Conservation (phyloP, 2,797 vertebrate species). For the Anas georgica region DNA sequence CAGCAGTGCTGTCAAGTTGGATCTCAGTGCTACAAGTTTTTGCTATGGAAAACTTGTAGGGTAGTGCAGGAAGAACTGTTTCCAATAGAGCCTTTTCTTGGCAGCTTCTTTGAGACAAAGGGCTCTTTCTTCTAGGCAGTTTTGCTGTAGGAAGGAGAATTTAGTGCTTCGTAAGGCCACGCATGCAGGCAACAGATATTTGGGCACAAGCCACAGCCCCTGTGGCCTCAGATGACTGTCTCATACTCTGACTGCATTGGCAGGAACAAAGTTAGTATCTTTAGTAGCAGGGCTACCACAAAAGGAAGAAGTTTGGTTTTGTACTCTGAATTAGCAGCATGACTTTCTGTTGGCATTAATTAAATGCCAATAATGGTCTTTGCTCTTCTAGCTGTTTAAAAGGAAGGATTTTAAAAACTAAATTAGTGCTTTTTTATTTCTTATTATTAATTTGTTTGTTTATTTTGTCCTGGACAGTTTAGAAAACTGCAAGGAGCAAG, state of each 20-base stretch:
- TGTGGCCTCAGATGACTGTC: not conserved
- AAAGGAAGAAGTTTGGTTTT: not conserved
- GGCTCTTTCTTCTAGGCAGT: not conserved
- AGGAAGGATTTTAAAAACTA: not conserved
- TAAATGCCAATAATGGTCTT: not conserved
- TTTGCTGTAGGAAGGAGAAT: not conserved
- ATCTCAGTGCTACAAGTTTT: not conserved
- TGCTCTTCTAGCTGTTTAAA: not conserved
- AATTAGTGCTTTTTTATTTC: not conserved
- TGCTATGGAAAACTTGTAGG: not conserved
- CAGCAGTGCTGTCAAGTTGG: not conserved
- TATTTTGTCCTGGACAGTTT: not conserved
- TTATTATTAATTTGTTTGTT: not conserved
- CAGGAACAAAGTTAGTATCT: not conserved
- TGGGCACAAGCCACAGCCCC: not conserved
- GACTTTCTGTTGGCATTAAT: not conserved
- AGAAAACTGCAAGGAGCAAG: not conserved
- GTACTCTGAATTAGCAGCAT: not conserved
- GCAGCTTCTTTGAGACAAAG: not conserved
- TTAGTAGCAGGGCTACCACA: not conserved
- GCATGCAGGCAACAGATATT: not conserved
- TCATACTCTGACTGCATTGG: not conserved
- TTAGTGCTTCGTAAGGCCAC: not conserved
- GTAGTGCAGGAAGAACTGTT: not conserved
- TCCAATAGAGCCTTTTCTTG: not conserved